These are phyloP conservation scores for Cheilinus undulatus DNA, from an alignment of 2,113 vertebrate species.

Conservation along the genomic window DNA sequence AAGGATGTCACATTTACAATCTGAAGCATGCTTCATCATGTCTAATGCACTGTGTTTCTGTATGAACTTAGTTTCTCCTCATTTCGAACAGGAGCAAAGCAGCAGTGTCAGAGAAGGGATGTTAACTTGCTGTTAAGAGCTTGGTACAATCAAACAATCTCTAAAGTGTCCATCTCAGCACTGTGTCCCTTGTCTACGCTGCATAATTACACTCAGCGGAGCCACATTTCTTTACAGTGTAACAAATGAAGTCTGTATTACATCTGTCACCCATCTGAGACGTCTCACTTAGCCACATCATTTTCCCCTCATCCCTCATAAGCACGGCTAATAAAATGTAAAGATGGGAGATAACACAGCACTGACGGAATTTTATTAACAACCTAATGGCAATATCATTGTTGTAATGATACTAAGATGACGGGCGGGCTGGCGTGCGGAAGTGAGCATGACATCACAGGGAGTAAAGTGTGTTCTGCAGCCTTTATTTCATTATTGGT, in stretches of 20 bases:
- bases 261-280: slow-evolving; percentile 68
- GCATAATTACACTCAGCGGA: slow-evolving; percentile 46
- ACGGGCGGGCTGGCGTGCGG: slow-evolving; percentile 40
- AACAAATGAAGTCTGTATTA: slow-evolving; percentile 59
- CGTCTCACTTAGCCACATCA: slow-evolving; percentile 70
- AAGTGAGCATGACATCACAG: slow-evolving; percentile 74
- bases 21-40: not conserved
- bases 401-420: slow-evolving; percentile 60
- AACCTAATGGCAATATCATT: slow-evolving; percentile 65
- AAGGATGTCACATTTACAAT: too few species aligned
- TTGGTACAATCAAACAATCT: slow-evolving; percentile 30
- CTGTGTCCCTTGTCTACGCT: slow-evolving; percentile 3
- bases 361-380: slow-evolving; percentile 77
- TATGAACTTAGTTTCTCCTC: not conserved
- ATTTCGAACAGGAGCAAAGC: not conserved
- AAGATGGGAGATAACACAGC: slow-evolving; percentile 77
- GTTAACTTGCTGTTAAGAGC: not conserved
- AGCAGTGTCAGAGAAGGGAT: not conserved
- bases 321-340: slow-evolving; percentile 78
- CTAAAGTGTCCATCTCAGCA: slow-evolving; percentile 26
- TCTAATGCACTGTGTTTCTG: not conserved
- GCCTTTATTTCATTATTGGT: slow-evolving; percentile 77
- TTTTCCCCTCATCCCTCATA: slow-evolving; percentile 68
- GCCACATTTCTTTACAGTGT: slow-evolving; percentile 28
- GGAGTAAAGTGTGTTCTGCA: slow-evolving; percentile 57